These are phyloP conservation scores for Spodoptera littoralis DNA, from an alignment of 2,888 invertebrate genomes.

Conservation along the genomic window DNA sequence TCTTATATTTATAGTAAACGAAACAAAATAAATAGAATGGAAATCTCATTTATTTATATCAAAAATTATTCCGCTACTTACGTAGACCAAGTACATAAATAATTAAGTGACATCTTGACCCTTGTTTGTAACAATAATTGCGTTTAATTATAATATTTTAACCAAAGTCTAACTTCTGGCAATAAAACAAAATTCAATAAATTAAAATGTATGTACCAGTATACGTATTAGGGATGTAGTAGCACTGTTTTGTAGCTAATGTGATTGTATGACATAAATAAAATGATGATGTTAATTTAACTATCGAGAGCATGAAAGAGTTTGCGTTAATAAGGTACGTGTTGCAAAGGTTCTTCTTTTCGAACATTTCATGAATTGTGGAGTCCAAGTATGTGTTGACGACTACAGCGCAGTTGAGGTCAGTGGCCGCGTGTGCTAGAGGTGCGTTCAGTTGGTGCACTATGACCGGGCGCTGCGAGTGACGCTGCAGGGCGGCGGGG, in stretches of 20 bases:
- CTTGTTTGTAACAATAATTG: too few relatives aligned
- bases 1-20: too few relatives aligned
- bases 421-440: constrained; percentile 51
- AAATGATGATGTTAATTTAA: not conserved
- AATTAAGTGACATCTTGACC: too few relatives aligned
- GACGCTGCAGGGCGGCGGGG: constrained; percentile 41
- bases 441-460: constrained; percentile 60
- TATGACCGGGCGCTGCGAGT: constrained; percentile 55
- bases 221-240: too few relatives aligned
- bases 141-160: too few relatives aligned
- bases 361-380: constrained; percentile 54
- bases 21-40: too few relatives aligned
- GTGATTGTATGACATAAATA: too few relatives aligned
- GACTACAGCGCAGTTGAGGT: constrained; percentile 62
- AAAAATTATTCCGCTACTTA: too few relatives aligned
- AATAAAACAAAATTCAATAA: not conserved
- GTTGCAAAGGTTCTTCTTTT: constrained; percentile 59
- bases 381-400: constrained; percentile 64
- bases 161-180: too few relatives aligned
- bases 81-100: too few relatives aligned
- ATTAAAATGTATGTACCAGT: not conserved
- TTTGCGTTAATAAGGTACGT: constrained; percentile 35
- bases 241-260: too few relatives aligned
- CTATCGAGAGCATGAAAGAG: constrained; percentile 20
- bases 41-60: too few relatives aligned